phyloP scores from a whole-genome alignment of 2,888 invertebrate species.

The Epinotia ramella region DNA sequence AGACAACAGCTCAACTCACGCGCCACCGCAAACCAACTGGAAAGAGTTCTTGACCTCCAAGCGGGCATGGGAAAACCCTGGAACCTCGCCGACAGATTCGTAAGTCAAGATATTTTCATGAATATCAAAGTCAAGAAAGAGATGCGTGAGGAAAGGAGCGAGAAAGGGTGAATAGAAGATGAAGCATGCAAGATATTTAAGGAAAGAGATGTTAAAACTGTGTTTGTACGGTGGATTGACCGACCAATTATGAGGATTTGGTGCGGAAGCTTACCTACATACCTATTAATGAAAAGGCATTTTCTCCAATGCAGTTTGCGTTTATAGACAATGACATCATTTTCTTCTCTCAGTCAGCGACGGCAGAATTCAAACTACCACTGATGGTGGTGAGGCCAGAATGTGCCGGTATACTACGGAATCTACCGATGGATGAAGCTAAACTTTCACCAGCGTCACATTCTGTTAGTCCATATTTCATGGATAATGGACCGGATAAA shows the following conservation, averaged over 20 bases:
- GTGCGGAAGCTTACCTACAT: background rate
- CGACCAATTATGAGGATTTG: background rate
- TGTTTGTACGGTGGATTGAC: background rate
- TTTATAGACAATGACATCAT: background rate
- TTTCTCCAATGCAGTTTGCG: background rate
- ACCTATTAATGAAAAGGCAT: background rate
- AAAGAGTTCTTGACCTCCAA: conserved; percentile 85
- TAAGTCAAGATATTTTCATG: conserved; percentile 63
- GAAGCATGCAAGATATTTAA: conserved; percentile 51
- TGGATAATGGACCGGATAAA: conserved; percentile 87
- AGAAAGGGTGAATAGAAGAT: conserved; percentile 53
- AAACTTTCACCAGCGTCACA: conserved; percentile 85
- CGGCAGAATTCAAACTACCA: conserved; percentile 89
- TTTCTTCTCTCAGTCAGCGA: conserved; percentile 82
- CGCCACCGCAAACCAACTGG: conserved; percentile 85
- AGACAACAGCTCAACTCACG: conserved; percentile 85
- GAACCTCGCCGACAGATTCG: conserved; percentile 86
- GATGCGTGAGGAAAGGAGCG: conserved; percentile 38
- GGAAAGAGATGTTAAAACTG: conserved; percentile 43
- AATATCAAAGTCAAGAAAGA: conserved; percentile 2
- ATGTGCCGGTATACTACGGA: conserved; percentile 87
- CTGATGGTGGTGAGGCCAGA: conserved; percentile 88
- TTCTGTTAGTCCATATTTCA: conserved; percentile 87
- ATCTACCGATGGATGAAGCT: conserved; percentile 86
- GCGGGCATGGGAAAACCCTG: conserved; percentile 87